Evolutionary conservation across 2,797 vertebrate genomes (phyloP).

Genomic region (Apogon hyalosoma): DNA sequence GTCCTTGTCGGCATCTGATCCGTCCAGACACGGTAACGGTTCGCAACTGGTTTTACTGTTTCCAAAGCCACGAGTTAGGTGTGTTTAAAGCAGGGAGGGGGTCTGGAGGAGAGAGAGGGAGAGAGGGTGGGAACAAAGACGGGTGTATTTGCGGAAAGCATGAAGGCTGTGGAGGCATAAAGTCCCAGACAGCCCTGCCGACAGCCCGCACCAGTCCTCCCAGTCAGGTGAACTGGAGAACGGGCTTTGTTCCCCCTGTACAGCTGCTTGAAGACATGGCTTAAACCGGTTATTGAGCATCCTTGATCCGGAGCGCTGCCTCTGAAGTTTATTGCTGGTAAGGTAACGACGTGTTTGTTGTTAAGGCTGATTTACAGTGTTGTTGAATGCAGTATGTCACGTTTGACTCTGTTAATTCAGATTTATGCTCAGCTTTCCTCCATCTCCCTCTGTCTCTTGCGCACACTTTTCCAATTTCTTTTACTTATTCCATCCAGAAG

Average conservation of each 20-base stretch:
- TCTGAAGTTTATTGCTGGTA: slow-evolving; percentile 63
- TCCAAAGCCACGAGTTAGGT: slow-evolving; percentile 27
- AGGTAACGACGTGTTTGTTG: slow-evolving; percentile 37
- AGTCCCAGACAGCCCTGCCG: slow-evolving; percentile 44
- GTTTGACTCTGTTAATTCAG: slow-evolving; percentile 16
- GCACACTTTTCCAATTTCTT: not conserved
- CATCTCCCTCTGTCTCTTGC: not conserved
- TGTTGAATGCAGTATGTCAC: slow-evolving; percentile 17
- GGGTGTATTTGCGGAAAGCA: slow-evolving; percentile 54
- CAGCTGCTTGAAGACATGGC: too few species aligned
- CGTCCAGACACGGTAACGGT: slow-evolving; percentile 35
- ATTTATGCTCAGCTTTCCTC: slow-evolving; percentile 1
- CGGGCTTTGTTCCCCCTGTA: not conserved
- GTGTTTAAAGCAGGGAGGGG: slow-evolving; percentile 45
- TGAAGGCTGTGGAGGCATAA: slow-evolving; percentile 28
- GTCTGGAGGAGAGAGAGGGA: slow-evolving; percentile 52
- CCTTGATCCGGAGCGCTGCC: too few species aligned
- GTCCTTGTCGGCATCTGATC: slow-evolving; percentile 46
- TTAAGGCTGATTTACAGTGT: slow-evolving; percentile 16
- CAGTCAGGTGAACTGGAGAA: slow-evolving; percentile 44
- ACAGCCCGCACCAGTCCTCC: slow-evolving; percentile 47
- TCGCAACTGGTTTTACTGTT: slow-evolving; percentile 15
- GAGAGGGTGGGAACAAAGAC: slow-evolving; percentile 72
- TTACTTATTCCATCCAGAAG: slow-evolving; percentile 29
- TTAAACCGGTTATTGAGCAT: too few species aligned